Evolutionary conservation across 2,888 invertebrate species (phyloP).

Genomic region (Cosmorhoe ocellata): DNA sequence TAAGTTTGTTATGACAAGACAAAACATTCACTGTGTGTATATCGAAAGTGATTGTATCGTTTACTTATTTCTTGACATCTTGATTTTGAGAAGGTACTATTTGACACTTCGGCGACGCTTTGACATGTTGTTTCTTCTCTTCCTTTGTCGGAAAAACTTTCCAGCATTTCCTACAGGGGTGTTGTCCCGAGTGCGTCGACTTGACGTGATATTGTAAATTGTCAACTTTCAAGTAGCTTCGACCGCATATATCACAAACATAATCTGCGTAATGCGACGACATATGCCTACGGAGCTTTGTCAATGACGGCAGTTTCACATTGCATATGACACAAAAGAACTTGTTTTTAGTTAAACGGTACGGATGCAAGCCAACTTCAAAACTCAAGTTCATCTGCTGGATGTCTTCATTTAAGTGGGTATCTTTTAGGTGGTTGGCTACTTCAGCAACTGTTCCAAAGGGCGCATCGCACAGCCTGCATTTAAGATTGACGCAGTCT

Average conservation of each 20-base stretch:
- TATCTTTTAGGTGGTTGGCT: conserved; percentile 53
- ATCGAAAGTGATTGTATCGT: not conserved
- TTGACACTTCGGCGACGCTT: conserved; percentile 56
- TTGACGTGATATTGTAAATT: conserved; percentile 64
- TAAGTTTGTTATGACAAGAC: not conserved
- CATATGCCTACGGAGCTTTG: conserved; percentile 63
- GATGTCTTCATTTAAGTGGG: conserved; percentile 43
- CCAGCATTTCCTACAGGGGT: conserved; percentile 64
- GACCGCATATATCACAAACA: conserved; percentile 68
- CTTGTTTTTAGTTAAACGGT: conserved; percentile 55
- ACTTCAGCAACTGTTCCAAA: conserved; percentile 43
- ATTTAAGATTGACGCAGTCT: conserved; percentile 59
- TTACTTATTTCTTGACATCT: conserved; percentile 10
- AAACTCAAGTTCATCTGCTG: conserved; percentile 48
- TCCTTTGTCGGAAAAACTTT: conserved; percentile 54
- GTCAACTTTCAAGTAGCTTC: conserved; percentile 58
- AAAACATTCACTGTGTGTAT: not conserved
- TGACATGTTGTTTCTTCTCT: conserved; percentile 55
- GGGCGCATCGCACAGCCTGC: conserved; percentile 51
- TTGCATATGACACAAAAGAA: conserved; percentile 60
- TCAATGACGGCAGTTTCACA: conserved; percentile 56
- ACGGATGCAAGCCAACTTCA: conserved; percentile 65
- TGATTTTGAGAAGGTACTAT: conserved; percentile 6
- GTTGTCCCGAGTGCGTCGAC: conserved; percentile 55
- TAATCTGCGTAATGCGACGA: conserved; percentile 61